Base-by-base conservation (phyloP, 2,113 vertebrate genomes). In the Sturnira hondurensis region DNA sequence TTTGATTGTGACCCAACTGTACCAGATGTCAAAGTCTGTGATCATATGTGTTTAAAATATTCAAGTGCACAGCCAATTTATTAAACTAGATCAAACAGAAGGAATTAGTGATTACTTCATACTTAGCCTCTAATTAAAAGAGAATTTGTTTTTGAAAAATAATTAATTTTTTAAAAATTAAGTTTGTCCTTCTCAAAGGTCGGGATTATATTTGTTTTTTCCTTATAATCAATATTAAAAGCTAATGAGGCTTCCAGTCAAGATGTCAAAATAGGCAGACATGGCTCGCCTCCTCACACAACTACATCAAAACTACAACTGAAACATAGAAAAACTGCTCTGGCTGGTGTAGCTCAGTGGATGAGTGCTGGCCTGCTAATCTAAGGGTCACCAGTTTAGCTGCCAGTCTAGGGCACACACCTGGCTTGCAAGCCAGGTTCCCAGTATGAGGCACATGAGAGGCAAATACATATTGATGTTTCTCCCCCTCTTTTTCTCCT, bases 21-120 rank as follows among this genome's bases (percentile, higher is more conserved):
- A 47, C 26, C 50, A 41, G 13, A 14, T 80, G 26, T 36, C 68
- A 83, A 89, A 15, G n/a, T 82, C 52, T 96, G 36, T 63, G 19
- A 90, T 73, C 41, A 77, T 80, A 86, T 12, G 3, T 33, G 43
- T 81, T 91, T 38, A 85, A 96, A 95, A 45, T 93, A 95, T 71
- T 93, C 73, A 41, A 11, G 12, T 77, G 16, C n/a, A 90, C 13
- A 82, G 41, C 47, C 19, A 61, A 84, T 71, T 88, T 93, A 43
- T 14, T 50, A 74, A 94, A 88, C 28, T 26, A 61, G 6, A 41
- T 78, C 38, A 80, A 94, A 90, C 33, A 84, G 73, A 77, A 65
- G 13, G 31, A 87, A 74, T 50, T 52, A 92, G 50, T 89, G 38
- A 63, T 82, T 89, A 36, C 47, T 74, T 70, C 28, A 74, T 56